These are phyloP conservation scores for Stylophora pistillata DNA, from an alignment of 64 coral and sea anemone species.

Conservation along the genomic window DNA sequence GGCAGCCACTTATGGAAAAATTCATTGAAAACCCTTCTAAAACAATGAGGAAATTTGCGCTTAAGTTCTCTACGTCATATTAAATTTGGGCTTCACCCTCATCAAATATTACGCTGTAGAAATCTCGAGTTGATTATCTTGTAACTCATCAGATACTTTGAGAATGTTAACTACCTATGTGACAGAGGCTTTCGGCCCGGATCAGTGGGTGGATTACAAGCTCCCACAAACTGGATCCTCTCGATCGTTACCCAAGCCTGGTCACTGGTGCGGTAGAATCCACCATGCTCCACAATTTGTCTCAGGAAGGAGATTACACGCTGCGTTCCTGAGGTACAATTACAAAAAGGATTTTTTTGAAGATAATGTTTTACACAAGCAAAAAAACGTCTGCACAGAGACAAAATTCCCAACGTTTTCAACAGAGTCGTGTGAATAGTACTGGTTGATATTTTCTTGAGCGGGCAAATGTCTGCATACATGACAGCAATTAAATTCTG, in stretches of 20 bases:
- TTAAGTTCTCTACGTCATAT: too few relatives aligned
- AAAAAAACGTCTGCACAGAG: too few relatives aligned
- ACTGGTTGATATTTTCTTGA: too few relatives aligned
- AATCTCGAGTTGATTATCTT: too few relatives aligned
- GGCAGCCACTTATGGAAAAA: too few relatives aligned
- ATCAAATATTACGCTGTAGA: too few relatives aligned
- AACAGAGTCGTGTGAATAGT: too few relatives aligned
- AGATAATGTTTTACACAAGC: background rate
- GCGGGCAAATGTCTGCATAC: too few relatives aligned
- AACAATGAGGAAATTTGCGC: background rate
- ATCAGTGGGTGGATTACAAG: slow-evolving; percentile 96
- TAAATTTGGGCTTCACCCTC: too few relatives aligned
- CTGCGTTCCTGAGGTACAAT: slow-evolving; percentile 76
- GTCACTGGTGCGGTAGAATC: slow-evolving; percentile 84
- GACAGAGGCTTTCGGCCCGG: slow-evolving; percentile 94
- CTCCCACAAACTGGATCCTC: slow-evolving; percentile 98
- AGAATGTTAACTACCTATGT: slow-evolving; percentile 63
- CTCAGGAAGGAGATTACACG: slow-evolving; percentile 94
- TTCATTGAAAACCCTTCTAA: background rate
- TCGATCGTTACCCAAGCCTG: slow-evolving; percentile 98
- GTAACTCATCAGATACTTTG: too few relatives aligned
- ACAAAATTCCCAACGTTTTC: too few relatives aligned
- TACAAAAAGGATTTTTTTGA: background rate
- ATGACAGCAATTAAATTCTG: too few relatives aligned
- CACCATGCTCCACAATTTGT: slow-evolving; percentile 94